Evolutionary conservation across 2,888 invertebrate species (phyloP).

Genomic region (Cosmorhoe ocellata): DNA sequence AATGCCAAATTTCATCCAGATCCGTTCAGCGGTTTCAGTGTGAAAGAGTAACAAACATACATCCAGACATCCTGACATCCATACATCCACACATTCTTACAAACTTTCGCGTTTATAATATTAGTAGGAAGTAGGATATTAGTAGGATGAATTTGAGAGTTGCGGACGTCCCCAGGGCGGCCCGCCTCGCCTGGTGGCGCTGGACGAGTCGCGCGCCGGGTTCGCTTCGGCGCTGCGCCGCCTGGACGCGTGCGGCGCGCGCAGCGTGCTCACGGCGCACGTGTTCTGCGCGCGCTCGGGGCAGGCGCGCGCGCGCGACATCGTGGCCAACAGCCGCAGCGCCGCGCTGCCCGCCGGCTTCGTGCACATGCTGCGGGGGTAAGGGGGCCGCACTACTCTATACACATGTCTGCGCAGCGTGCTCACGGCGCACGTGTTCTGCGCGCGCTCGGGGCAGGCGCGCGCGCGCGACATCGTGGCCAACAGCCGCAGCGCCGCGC

Average conservation of each 20-base stretch:
- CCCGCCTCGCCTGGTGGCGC: conserved; percentile 84
- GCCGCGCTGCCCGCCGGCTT: conserved; percentile 86
- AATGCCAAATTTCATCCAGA: no score
- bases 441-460: conserved; percentile 93
- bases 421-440: conserved; percentile 97
- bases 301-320: conserved; percentile 89
- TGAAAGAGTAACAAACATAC: no score
- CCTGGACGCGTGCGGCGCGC: conserved; percentile 92
- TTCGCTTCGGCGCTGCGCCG: conserved; percentile 91
- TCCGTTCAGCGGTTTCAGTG: no score
- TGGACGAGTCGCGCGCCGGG: conserved; percentile 87
- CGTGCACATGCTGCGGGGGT: conserved; percentile 63
- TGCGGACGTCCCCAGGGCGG: conserved; percentile 45
- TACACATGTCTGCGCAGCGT: conserved; percentile 82
- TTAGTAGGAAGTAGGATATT: no score
- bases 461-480: conserved; percentile 89
- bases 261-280: conserved; percentile 95
- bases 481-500: conserved; percentile 88
- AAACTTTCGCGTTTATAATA: no score
- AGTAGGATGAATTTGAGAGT: background rate
- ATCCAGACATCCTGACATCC: no score
- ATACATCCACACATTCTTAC: no score
- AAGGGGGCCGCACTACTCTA: background rate
- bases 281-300: conserved; percentile 96
- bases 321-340: conserved; percentile 88